Percentiles rank a stretch among this genome's conserved stretches.
phyloP scores from a whole-genome alignment of 2,797 vertebrate species.

The Malacoctenus gilli region DNA sequence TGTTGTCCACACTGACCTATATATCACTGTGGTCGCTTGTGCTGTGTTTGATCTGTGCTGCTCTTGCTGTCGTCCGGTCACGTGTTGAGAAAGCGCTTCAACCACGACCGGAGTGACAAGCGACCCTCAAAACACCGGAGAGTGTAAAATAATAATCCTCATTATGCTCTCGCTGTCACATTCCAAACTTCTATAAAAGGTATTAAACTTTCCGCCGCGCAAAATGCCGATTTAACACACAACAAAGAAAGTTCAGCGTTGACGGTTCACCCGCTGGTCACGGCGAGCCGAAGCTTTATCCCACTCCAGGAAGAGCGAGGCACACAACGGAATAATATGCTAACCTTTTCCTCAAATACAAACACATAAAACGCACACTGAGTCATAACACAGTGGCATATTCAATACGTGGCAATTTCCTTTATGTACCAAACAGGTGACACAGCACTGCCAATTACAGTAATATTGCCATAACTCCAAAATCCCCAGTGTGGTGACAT shows the following conservation, averaged over 20 bases:
- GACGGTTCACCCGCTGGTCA: slow-evolving; percentile 14
- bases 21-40: slow-evolving; percentile 47
- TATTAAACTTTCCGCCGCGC: slow-evolving; percentile 1
- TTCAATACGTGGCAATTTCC: slow-evolving; percentile 22
- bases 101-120: slow-evolving; percentile 11
- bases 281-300: neutral
- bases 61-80: slow-evolving; percentile 6
- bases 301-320: neutral
- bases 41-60: slow-evolving; percentile 28
- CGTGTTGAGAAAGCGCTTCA: slow-evolving; percentile 21
- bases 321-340: neutral
- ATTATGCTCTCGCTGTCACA: slow-evolving; percentile 8
- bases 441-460: slow-evolving; percentile 16
- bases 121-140: slow-evolving; percentile 21
- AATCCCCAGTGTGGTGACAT: neutral
- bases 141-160: slow-evolving; percentile 4
- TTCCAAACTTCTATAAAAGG: slow-evolving; percentile 11
- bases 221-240: slow-evolving; percentile 1
- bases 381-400: slow-evolving; percentile 16
- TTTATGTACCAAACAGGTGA: slow-evolving; percentile 33
- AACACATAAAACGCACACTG: slow-evolving; percentile 12
- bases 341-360: slow-evolving; percentile 12
- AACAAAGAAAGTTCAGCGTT: slow-evolving; percentile 9
- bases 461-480: neutral
- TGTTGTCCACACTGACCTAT: slow-evolving; percentile 60